Evolutionary conservation across 2,113 vertebrate species (phyloP), one percentile per base, ranked within the genome.

Genomic region (Upupa epops): DNA sequence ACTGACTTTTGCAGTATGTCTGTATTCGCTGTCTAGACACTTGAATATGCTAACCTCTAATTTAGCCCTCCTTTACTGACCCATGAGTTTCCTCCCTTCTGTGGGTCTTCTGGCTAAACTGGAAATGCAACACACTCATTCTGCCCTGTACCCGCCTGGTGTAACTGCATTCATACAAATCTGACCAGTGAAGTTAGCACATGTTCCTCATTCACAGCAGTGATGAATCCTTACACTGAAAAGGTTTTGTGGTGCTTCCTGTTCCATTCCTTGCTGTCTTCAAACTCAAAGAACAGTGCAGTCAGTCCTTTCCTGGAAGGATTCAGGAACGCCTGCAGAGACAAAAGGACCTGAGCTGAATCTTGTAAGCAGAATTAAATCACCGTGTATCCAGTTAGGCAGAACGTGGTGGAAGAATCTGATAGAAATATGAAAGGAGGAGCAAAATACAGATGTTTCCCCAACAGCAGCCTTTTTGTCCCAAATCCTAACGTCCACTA

Each of bases 21-120:
- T 96, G 93, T 95, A 90, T 93, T 95, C 52, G 66, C 93, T 94
- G 96, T 96, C 96, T 95, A 96, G 94, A 96, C 94, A 93, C 94
- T 96, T 86, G 83, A 95, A 94, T 96, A 96, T 81, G 87, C 94
- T 94, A 95, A 95, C 90, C 93, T 96, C 93, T 96, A 96, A 96
- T 96, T 96, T 96, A 96, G 86, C 81, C 88, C 88, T 96, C 93
- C 90, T 93, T 93, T 90, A 96, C 90, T 96, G 96, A 96, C 94
- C 94, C 90, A 93, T 92, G 88, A 69, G 86, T 93, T 95, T 92
- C 92, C 93, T 96, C 92, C 92, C 86, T 88, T 79, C 83, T 94
- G 93, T 96, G 93, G 93, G 94, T 93, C 94, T 96, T 86, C 94
- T 96, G 94, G 94, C 81, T 96, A 76, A 92, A 96, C 90, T 96